These are phyloP conservation scores for Orientallactaga sibirica DNA, from an alignment of 2,797 vertebrate species.

Conservation along the genomic window DNA sequence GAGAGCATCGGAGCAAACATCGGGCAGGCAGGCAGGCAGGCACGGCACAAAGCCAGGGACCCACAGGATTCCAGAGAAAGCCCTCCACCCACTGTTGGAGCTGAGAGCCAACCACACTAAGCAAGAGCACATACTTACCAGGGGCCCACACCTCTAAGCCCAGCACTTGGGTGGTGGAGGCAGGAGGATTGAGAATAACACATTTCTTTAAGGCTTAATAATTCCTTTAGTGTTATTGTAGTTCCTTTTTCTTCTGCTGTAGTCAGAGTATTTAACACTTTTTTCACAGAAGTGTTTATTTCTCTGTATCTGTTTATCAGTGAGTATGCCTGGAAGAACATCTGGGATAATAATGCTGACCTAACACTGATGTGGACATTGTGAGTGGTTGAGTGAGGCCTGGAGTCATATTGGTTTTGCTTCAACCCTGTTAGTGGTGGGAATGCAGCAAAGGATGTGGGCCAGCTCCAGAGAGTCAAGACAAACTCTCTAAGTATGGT, in stretches of 20 bases:
- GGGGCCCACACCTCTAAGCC: too few species aligned
- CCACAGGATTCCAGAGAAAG: too few species aligned
- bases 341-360: not conserved
- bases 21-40: too few species aligned
- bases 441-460: not conserved
- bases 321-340: not conserved
- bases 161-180: too few species aligned
- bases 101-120: too few species aligned
- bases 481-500: not conserved
- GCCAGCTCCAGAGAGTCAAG: not conserved
- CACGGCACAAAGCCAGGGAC: too few species aligned
- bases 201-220: constrained; percentile 26
- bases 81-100: too few species aligned
- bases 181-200: not conserved
- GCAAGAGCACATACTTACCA: too few species aligned
- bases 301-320: not conserved
- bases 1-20: too few species aligned
- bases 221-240: constrained; percentile 5
- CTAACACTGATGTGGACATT: not conserved
- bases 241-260: constrained; percentile 48
- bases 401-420: not conserved
- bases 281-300: not conserved
- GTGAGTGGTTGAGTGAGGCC: not conserved
- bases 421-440: not conserved
- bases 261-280: not conserved